Percentiles rank a stretch among this genome's conserved stretches.
These are phyloP conservation scores for Ia io DNA, from an alignment of 2,113 vertebrate species.

Conservation along the genomic window DNA sequence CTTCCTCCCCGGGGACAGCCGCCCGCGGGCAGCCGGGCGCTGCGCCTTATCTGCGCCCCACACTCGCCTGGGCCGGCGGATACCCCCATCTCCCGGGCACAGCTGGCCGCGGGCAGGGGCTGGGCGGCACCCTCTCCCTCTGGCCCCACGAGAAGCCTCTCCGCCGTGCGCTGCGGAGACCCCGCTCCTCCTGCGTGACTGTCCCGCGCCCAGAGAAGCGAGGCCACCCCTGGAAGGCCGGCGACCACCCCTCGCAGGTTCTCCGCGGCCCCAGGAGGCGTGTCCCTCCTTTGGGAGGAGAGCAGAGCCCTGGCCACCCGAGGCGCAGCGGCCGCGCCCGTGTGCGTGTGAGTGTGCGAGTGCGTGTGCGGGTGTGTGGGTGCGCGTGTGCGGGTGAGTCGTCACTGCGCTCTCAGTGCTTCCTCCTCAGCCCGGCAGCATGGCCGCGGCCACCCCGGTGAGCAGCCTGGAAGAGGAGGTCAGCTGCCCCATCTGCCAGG, in stretches of 20 bases:
- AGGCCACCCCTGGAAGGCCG: not conserved
- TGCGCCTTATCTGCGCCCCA: slow-evolving; percentile 57
- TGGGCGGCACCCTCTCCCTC: not conserved
- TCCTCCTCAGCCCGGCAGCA: not conserved
- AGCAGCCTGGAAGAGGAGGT: slow-evolving; percentile 86
- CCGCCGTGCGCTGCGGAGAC: not conserved
- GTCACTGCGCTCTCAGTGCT: not conserved
- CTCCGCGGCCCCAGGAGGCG: not conserved
- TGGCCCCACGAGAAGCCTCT: not conserved
- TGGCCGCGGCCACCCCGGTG: slow-evolving; percentile 80
- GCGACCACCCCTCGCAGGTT: not conserved
- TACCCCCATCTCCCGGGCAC: slow-evolving; percentile 60
- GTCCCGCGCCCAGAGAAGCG: not conserved
- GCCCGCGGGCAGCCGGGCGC: not conserved
- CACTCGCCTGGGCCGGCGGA: slow-evolving; percentile 29
- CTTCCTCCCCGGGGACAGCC: no score
- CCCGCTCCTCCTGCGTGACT: not conserved
- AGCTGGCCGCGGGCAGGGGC: not conserved
- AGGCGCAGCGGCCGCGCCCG: not conserved
- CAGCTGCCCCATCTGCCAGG: slow-evolving; percentile 92
- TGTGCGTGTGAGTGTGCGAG: no score
- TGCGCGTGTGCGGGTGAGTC: not conserved
- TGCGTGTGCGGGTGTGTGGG: accelerated
- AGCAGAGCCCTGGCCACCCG: not conserved
- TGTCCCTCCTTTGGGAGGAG: not conserved